Percentiles rank a stretch among this genome's conserved stretches.
Evolutionary conservation across 2,888 invertebrate genomes (phyloP).

Genomic region (Neoitamus cyanurus): DNA sequence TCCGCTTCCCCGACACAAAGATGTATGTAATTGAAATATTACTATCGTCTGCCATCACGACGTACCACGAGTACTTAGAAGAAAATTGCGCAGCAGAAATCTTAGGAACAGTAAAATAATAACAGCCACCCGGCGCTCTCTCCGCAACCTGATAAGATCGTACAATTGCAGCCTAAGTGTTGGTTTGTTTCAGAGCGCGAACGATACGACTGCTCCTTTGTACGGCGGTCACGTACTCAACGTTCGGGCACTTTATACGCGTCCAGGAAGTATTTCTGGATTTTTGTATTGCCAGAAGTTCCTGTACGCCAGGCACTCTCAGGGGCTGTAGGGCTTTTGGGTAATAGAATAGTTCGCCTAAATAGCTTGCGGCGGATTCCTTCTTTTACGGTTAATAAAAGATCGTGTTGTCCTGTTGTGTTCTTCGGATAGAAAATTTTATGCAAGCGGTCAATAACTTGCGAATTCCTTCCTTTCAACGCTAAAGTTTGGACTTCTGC

Average conservation of each 20-base stretch:
- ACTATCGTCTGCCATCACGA: constrained; percentile 48
- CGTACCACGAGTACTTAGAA: constrained; percentile 47
- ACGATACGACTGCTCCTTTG: background rate
- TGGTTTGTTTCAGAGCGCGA: background rate
- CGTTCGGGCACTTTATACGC: constrained; percentile 43
- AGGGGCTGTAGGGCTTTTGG: background rate
- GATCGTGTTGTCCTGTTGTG: background rate
- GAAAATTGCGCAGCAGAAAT: constrained; percentile 49
- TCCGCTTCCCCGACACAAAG: background rate
- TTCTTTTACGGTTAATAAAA: background rate
- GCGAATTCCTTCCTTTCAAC: background rate
- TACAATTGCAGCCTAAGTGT: constrained; percentile 42
- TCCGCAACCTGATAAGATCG: constrained; percentile 17
- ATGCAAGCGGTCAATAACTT: background rate
- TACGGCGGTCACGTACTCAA: constrained; percentile 44
- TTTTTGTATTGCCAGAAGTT: constrained; percentile 26
- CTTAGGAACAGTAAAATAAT: constrained; percentile 47
- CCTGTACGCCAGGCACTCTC: background rate
- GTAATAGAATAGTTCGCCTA: background rate
- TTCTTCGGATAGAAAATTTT: background rate
- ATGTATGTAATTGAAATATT: constrained; percentile 49
- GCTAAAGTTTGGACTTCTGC: background rate
- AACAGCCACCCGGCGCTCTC: constrained; percentile 12
- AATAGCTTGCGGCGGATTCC: background rate
- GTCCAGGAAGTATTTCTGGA: constrained; percentile 9